Conservation (phyloP, 2,797 vertebrate species). For the Prionace glauca region DNA sequence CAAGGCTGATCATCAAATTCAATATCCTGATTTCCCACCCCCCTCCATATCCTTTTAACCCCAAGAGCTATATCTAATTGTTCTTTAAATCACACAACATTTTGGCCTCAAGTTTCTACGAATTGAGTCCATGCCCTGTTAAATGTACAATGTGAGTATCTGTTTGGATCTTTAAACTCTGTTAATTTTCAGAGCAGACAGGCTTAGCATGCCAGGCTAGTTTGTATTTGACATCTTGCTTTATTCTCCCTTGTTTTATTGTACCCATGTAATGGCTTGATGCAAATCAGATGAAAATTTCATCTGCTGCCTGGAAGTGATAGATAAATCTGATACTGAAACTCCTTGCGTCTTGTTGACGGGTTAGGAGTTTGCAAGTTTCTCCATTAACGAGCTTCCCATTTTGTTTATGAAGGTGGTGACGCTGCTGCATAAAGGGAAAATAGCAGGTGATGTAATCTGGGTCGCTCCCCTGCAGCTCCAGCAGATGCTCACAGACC, state of each 20-base stretch:
- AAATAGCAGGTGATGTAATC: conserved; percentile 6
- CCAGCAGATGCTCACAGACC: not conserved
- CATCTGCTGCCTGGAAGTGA: not conserved
- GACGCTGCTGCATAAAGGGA: not conserved
- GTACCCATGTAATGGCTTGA: not conserved
- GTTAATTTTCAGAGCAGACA: not conserved
- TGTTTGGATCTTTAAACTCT: not conserved
- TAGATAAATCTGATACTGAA: not conserved
- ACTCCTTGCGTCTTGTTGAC: not conserved
- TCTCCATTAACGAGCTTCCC: not conserved
- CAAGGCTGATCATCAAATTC: too few species aligned
- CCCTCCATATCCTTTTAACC: too few species aligned
- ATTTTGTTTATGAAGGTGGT: not conserved
- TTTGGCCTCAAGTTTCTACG: too few species aligned
- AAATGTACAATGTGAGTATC: not conserved
- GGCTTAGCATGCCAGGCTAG: not conserved
- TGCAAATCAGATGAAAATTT: not conserved
- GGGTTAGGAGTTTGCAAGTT: not conserved
- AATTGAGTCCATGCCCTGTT: not conserved
- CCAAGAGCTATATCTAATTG: too few species aligned
- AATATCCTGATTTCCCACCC: too few species aligned
- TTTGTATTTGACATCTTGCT: not conserved
- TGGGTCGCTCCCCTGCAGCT: conserved; percentile 9
- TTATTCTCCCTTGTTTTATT: not conserved
- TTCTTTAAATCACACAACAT: too few species aligned